These are phyloP conservation scores for Abrostola tripartita DNA, from an alignment of 2,888 invertebrate species.

Conservation along the genomic window DNA sequence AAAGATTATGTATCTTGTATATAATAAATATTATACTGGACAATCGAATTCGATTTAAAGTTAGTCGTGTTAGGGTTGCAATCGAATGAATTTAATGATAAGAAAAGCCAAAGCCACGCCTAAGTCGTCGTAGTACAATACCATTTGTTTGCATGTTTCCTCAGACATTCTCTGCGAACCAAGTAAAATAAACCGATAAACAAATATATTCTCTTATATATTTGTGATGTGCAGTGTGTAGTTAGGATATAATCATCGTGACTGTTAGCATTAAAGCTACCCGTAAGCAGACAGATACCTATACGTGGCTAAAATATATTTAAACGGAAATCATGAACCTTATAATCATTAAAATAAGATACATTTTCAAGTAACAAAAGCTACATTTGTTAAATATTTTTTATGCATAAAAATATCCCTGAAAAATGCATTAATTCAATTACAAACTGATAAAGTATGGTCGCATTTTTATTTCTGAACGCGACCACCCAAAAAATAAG, in stretches of 20 bases:
- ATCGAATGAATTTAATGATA: slow-evolving; percentile 83
- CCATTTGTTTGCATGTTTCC: slow-evolving; percentile 95
- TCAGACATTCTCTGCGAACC: slow-evolving; percentile 94
- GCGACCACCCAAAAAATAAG: neutral
- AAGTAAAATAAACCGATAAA: slow-evolving; percentile 86
- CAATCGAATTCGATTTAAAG: slow-evolving; percentile 78
- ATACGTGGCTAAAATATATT: slow-evolving; percentile 27
- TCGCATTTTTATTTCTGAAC: neutral
- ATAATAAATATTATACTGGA: slow-evolving; percentile 64
- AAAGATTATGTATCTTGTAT: slow-evolving; percentile 69
- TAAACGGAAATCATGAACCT: slow-evolving; percentile 5
- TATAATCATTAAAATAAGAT: neutral
- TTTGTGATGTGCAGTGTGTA: slow-evolving; percentile 64
- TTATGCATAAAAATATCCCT: neutral
- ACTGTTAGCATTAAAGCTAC: slow-evolving; percentile 61
- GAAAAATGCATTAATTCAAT: neutral
- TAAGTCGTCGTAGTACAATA: slow-evolving; percentile 87
- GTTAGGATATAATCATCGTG: slow-evolving; percentile 61
- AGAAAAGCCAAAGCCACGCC: slow-evolving; percentile 87
- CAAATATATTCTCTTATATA: slow-evolving; percentile 59
- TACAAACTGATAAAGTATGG: neutral
- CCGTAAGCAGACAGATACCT: slow-evolving; percentile 56
- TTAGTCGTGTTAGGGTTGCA: slow-evolving; percentile 86
- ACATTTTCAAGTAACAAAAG: slow-evolving; percentile 5
- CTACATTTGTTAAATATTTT: slow-evolving; percentile 23